These are phyloP conservation scores for Isotomurus palustris DNA, from an alignment of 2,888 invertebrate genomes.

Conservation along the genomic window DNA sequence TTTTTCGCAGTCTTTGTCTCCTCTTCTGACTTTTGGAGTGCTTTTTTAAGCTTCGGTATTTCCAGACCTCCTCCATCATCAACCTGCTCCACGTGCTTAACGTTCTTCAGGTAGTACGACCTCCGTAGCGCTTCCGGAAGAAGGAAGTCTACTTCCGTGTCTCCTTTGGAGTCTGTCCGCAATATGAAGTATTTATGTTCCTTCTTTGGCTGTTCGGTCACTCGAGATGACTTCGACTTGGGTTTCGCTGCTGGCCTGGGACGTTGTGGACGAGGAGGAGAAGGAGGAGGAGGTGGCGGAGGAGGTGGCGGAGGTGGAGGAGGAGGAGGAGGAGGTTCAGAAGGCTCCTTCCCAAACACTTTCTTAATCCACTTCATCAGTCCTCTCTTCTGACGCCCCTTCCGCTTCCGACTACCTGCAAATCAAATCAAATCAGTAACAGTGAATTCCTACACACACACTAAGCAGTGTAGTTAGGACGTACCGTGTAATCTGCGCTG, in stretches of 20 bases:
- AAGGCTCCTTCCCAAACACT: constrained; percentile 6
- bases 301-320: not conserved
- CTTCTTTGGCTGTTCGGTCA: not conserved
- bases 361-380: constrained; percentile 24
- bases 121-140: constrained; percentile 13
- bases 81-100: too few relatives aligned
- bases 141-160: constrained; percentile 12
- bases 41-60: constrained; percentile 2
- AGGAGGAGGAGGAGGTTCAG: not conserved
- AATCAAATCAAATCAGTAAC: too few relatives aligned
- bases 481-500: not conserved
- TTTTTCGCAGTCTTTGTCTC: not conserved
- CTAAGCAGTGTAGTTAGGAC: too few relatives aligned
- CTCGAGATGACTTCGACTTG: not conserved
- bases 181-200: not conserved
- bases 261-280: not conserved
- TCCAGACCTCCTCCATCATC: not conserved
- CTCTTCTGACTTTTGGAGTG: constrained; percentile 8
- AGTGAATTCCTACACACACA: too few relatives aligned
- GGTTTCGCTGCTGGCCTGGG: not conserved
- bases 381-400: constrained; percentile 15
- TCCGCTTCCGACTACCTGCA: not conserved
- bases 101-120: constrained; percentile 12
- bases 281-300: not conserved
- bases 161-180: constrained; percentile 6